Evolutionary conservation across 2,888 invertebrate genomes (phyloP).

Genomic region (Pardosa pseudoannulata): DNA sequence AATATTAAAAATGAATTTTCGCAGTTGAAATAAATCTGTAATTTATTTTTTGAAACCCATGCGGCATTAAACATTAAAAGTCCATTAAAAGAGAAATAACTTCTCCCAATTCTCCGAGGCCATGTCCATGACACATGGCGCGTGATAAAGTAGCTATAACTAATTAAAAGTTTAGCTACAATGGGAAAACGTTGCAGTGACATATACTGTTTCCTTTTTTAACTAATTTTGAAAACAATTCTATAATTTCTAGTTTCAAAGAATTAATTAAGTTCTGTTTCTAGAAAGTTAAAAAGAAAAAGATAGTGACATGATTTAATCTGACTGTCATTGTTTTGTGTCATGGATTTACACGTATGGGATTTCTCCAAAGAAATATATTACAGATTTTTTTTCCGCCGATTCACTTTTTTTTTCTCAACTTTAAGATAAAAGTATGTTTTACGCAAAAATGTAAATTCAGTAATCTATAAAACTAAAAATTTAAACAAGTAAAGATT

Average conservation of each 20-base stretch:
- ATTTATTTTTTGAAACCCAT: not conserved
- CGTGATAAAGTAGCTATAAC: conserved; percentile 15
- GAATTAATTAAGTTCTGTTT: conserved; percentile 38
- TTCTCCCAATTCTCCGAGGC: conserved; percentile 37
- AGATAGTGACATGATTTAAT: conserved; percentile 21
- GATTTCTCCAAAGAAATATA: too few species aligned
- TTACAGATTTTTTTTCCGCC: too few species aligned
- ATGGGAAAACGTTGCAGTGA: not conserved
- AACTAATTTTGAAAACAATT: conserved; percentile 60
- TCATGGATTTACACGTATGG: not conserved
- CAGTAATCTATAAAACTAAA: too few species aligned
- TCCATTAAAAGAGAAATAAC: conserved; percentile 64
- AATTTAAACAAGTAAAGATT: too few species aligned
- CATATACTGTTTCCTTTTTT: conserved; percentile 7
- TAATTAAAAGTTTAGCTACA: conserved; percentile 28
- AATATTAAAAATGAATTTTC: not conserved
- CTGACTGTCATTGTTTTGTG: conserved; percentile 57
- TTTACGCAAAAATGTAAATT: too few species aligned
- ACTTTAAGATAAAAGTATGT: too few species aligned
- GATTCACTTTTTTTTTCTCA: too few species aligned
- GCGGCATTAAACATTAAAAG: conserved; percentile 67
- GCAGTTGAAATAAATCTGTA: not conserved
- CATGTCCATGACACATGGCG: conserved; percentile 64
- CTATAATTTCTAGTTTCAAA: conserved; percentile 36
- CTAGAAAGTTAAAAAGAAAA: too few species aligned